A percentile compares a stretch with the other conserved stretches of the same genome.
Evolutionary conservation across 1,140 invertebrate species (phyloP).

Genomic region (Drosophila mauritiana): DNA sequence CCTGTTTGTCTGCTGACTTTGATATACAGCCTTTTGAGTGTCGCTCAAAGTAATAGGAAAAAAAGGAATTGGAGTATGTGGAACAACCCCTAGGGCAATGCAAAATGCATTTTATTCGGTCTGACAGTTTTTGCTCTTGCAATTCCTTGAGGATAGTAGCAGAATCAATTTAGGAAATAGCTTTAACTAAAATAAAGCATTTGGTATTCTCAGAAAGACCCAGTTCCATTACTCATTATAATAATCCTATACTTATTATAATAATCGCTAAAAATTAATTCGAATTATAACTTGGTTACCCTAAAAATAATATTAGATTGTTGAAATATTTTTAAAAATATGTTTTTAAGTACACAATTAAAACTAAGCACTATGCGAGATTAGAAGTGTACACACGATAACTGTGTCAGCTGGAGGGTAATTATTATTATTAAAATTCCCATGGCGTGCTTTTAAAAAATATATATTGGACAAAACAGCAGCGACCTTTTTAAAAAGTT

Average conservation of each 20-base stretch:
- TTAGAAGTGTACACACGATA: background rate
- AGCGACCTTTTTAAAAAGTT: background rate
- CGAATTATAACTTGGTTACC: too few relatives aligned
- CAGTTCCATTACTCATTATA: too few relatives aligned
- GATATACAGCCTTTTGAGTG: conserved; percentile 45
- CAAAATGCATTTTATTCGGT: conserved; percentile 36
- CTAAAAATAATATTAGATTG: too few relatives aligned
- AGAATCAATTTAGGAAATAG: background rate
- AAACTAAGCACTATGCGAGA: background rate
- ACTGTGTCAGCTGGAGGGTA: background rate
- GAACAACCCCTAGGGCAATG: conserved; percentile 22
- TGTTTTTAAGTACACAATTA: too few relatives aligned
- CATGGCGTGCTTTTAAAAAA: background rate
- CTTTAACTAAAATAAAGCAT: background rate
- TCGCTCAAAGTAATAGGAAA: conserved; percentile 14
- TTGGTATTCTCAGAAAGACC: too few relatives aligned
- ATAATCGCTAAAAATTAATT: too few relatives aligned
- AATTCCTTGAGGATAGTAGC: background rate
- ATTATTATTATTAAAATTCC: background rate
- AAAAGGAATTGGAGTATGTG: conserved; percentile 10
- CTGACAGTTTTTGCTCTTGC: background rate
- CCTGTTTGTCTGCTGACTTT: conserved; percentile 30
- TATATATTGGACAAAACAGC: background rate
- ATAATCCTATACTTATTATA: too few relatives aligned
- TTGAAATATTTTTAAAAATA: too few relatives aligned